phyloP scores from a whole-genome alignment of 2,888 invertebrate species.

The Crematogaster levior region DNA sequence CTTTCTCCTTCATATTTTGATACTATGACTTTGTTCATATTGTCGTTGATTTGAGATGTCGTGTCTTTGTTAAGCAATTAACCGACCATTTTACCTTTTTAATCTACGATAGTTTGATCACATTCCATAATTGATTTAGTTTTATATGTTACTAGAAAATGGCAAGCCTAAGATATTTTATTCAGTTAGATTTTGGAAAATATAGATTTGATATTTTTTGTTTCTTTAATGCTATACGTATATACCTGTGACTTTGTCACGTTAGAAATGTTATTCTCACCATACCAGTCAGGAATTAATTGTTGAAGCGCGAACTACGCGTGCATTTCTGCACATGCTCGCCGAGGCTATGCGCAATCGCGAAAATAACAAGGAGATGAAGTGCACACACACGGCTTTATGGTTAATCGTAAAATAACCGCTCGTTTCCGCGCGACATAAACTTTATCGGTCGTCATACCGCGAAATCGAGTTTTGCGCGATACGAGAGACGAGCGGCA shows the following conservation, averaged over 20 bases:
- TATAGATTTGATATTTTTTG: neutral
- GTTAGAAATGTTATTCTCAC: neutral
- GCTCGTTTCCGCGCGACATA: conserved; percentile 34
- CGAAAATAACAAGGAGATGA: conserved; percentile 37
- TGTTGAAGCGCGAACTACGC: neutral
- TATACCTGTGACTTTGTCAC: neutral
- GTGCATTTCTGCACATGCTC: neutral
- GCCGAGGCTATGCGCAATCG: neutral
- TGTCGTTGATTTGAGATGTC: neutral
- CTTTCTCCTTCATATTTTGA: neutral
- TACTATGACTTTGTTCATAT: neutral
- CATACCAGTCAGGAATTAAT: neutral
- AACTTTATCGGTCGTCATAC: conserved; percentile 41
- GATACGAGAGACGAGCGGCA: conserved; percentile 4
- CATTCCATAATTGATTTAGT: neutral
- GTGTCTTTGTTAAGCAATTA: conserved; percentile 32
- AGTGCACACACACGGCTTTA: conserved; percentile 24
- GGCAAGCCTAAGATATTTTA: neutral
- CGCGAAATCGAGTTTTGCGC: conserved; percentile 45
- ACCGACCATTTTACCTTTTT: neutral
- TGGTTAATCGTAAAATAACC: conserved; percentile 52
- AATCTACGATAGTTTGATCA: conserved; percentile 7
- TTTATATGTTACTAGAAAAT: neutral
- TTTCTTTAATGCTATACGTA: neutral
- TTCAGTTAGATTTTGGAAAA: neutral